These are phyloP conservation scores for Cheilosia variabilis DNA, from an alignment of 2,888 invertebrate species.

Conservation along the genomic window DNA sequence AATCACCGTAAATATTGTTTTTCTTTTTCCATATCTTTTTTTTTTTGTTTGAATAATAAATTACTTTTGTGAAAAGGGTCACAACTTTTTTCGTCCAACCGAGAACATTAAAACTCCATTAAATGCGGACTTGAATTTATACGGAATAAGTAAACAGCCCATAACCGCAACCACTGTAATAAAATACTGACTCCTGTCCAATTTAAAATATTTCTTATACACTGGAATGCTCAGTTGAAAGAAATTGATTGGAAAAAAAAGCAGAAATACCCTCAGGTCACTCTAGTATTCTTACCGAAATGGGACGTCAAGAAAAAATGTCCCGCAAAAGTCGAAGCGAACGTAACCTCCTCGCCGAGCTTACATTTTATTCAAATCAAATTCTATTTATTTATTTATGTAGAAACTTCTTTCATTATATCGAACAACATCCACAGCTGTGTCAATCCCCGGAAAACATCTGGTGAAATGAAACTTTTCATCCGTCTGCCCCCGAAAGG, in stretches of 20 bases:
- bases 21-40: not conserved
- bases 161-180: too few species aligned
- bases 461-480: slow-evolving; percentile 1
- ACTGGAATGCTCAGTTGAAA: too few species aligned
- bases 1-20: too few species aligned
- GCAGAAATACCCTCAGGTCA: too few species aligned
- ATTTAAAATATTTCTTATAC: too few species aligned
- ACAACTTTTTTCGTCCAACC: not conserved
- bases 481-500: slow-evolving; percentile 6
- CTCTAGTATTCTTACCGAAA: too few species aligned
- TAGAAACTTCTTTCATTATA: not conserved
- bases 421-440: slow-evolving; percentile 12
- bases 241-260: too few species aligned
- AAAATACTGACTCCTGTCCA: too few species aligned
- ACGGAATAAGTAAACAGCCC: too few species aligned
- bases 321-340: not conserved
- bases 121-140: not conserved
- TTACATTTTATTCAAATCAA: slow-evolving; percentile 3
- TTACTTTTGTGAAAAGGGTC: slow-evolving; percentile 7
- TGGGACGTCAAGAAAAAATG: too few species aligned
- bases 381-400: slow-evolving; percentile 1
- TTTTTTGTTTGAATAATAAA: slow-evolving; percentile 1
- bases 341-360: not conserved
- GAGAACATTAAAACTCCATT: not conserved
- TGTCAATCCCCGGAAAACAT: slow-evolving; percentile 23